Percentiles rank a stretch among this genome's conserved stretches.
Evolutionary conservation across 35 echinoderm and acorn worm genomes (phyloP).

Genomic region (Anneissia japonica): DNA sequence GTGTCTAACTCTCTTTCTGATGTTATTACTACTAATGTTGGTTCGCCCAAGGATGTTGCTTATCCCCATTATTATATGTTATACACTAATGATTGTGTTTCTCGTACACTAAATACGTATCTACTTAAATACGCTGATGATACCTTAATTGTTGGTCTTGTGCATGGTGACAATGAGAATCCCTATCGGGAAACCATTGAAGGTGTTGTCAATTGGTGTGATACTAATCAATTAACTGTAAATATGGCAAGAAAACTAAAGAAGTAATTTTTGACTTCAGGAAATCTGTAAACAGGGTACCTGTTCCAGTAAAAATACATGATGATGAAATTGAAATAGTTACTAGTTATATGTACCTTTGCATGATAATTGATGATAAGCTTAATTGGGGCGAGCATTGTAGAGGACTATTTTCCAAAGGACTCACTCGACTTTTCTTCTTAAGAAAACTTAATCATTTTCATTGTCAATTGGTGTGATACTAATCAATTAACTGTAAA

Average conservation of each 20-base stretch:
- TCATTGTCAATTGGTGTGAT: too few relatives aligned
- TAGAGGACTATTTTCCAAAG: too few relatives aligned
- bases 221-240: background rate
- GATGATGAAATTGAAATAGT: background rate
- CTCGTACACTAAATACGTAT: background rate
- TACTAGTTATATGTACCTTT: too few relatives aligned
- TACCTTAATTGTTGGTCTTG: background rate
- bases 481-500: too few relatives aligned
- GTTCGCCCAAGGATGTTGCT: slow-evolving; percentile 8
- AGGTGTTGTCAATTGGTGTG: background rate
- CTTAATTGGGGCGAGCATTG: slow-evolving; percentile 6
- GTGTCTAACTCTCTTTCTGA: background rate
- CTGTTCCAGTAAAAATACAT: background rate
- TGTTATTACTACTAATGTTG: slow-evolving; percentile 12
- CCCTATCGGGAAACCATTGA: background rate
- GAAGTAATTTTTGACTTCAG: slow-evolving; percentile 13
- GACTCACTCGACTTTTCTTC: too few relatives aligned
- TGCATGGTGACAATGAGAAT: background rate
- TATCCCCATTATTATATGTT: background rate
- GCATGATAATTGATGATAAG: background rate
- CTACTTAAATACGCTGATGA: slow-evolving; percentile 1
- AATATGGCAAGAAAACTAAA: background rate
- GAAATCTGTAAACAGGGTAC: background rate
- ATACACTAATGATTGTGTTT: slow-evolving; percentile 6
- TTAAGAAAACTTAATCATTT: too few relatives aligned